Base-by-base conservation (phyloP, 2,888 invertebrate genomes). In the Neoascia interrupta region DNA sequence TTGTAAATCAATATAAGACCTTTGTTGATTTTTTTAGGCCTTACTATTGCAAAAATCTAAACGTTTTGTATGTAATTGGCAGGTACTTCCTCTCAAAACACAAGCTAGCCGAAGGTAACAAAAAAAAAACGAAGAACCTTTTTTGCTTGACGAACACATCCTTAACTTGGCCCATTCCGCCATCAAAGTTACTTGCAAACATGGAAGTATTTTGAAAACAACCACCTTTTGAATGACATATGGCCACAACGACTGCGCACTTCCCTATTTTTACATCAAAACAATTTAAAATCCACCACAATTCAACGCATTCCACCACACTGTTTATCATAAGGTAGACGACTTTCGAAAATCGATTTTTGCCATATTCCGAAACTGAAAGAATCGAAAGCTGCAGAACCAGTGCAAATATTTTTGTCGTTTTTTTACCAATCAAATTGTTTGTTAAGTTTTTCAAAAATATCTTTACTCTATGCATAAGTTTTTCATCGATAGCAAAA, bases 321-420 rank as follows among this genome's bases (percentile, higher is more conserved):
- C 41, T 79, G 79, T 79, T 79, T 79, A 79, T 61, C 73, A 54
- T 37, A 18, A 45, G 39, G 10, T 28, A 43, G 23, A 61, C 53
- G 54, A 61, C 18, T 68, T 49, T 23, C n/a, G n/a, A 28, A 73
- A 73, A 79, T 79, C 79, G 79, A 79, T 79, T 79, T 79, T 43
- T 66, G 72, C 72, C 79, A 68, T 68, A 41, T 37, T 34, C 18
- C 26, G 23, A 56, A 60, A 41, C 60, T 18, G 64, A 47, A 36
- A 43, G 56, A 43, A 19, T 45, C 21, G 18, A 31, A 39, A 54
- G n/a, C 45, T 45, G 23, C 72, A 23, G 26, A 54, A 8, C 41
- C 21, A 79, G 61, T 68, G 79, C 49, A 68, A 66, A 54, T 54
- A 47, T 76, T 72, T 70, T 58, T 5, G n/a, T 26, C 39, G 11